A percentile compares a stretch with the other conserved stretches of the same genome.
Evolutionary conservation across 2,888 invertebrate genomes (phyloP).

Genomic region (Furcula furcula): DNA sequence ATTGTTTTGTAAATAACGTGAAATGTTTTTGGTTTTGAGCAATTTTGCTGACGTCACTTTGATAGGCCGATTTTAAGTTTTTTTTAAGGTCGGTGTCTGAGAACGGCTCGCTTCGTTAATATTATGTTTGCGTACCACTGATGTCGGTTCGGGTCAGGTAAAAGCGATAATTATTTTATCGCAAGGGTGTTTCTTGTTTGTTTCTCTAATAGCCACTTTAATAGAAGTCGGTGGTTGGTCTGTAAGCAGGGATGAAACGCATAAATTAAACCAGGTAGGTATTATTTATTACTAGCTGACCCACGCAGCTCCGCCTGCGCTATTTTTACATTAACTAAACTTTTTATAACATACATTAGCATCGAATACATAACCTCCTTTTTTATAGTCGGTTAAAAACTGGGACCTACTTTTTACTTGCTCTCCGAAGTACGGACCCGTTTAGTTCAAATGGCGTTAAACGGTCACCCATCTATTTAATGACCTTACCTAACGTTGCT

Average conservation of each 20-base stretch:
- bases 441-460: too few species aligned
- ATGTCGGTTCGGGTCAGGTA: conserved; percentile 54
- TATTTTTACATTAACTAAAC: too few species aligned
- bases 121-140: conserved; percentile 31
- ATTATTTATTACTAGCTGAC: too few species aligned
- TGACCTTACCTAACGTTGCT: too few species aligned
- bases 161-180: conserved; percentile 80
- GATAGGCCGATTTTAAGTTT: conserved; percentile 57
- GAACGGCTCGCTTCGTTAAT: conserved; percentile 48
- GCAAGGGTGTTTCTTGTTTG: conserved; percentile 74
- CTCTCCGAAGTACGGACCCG: too few species aligned
- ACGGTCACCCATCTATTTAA: too few species aligned
- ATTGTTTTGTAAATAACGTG: conserved; percentile 54
- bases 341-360: too few species aligned
- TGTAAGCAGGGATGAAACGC: conserved; percentile 51
- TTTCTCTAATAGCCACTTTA: conserved; percentile 79
- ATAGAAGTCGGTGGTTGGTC: conserved; percentile 61
- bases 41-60: conserved; percentile 74
- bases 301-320: too few species aligned
- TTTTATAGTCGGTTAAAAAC: too few species aligned
- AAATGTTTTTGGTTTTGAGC: conserved; percentile 45
- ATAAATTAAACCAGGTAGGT: conserved; percentile 65
- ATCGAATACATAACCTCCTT: too few species aligned
- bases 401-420: too few species aligned
- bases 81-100: conserved; percentile 52